phyloP scores from a whole-genome alignment of 2,797 vertebrate species.

The Selene dorsalis region DNA sequence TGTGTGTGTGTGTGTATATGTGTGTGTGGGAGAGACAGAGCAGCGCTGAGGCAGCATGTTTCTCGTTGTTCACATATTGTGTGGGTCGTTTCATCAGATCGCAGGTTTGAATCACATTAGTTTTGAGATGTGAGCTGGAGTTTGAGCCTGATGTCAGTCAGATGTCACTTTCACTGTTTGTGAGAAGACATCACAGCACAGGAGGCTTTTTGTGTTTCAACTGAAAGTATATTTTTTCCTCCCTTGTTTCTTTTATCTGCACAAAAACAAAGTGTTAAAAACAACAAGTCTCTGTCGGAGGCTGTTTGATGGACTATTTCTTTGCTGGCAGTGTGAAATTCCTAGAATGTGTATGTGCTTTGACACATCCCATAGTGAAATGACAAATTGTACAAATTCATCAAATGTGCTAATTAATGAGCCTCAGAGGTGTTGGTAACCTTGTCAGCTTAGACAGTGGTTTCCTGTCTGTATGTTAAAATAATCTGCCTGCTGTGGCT shows the following conservation, averaged over 20 bases:
- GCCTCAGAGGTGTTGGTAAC: not conserved
- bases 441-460: not conserved
- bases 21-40: not conserved
- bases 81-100: slow-evolving; percentile 1
- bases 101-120: slow-evolving; percentile 51
- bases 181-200: slow-evolving; percentile 14
- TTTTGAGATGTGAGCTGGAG: slow-evolving; percentile 11
- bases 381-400: not conserved
- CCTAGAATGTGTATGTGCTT: not conserved
- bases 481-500: not conserved
- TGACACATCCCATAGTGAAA: not conserved
- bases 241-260: not conserved
- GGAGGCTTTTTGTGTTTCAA: slow-evolving; percentile 9
- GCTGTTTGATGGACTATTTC: not conserved
- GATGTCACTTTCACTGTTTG: slow-evolving; percentile 25
- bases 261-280: not conserved
- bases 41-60: slow-evolving; percentile 3
- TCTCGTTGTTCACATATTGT: slow-evolving; percentile 5
- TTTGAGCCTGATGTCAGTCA: slow-evolving; percentile 39
- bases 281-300: not conserved
- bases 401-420: slow-evolving; percentile 2
- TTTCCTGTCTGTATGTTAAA: not conserved
- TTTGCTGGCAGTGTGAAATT: not conserved
- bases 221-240: not conserved
- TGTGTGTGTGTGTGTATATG: not conserved